These are phyloP conservation scores for Thelaira solivaga DNA, from an alignment of 2,888 invertebrate genomes.

Conservation along the genomic window DNA sequence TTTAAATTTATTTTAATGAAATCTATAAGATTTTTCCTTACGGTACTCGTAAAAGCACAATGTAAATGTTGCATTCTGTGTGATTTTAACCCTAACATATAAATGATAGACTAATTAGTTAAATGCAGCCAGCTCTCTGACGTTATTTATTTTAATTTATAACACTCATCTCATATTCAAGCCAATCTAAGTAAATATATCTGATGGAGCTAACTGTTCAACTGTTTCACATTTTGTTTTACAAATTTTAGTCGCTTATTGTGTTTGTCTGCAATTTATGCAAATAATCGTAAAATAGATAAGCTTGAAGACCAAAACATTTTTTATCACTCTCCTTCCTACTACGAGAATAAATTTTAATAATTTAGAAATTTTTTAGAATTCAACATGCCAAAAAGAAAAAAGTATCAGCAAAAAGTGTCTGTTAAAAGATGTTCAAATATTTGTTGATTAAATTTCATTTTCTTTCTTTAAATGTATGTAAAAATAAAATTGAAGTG, in stretches of 20 bases:
- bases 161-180: too few species aligned
- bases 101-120: too few species aligned
- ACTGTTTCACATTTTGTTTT: neutral
- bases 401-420: slow-evolving; percentile 6
- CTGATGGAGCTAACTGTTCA: slow-evolving; percentile 1
- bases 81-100: too few species aligned
- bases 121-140: too few species aligned
- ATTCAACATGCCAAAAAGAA: neutral
- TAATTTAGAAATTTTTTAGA: slow-evolving; percentile 18
- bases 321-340: neutral
- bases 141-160: too few species aligned
- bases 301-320: slow-evolving; percentile 31
- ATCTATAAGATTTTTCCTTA: too few species aligned
- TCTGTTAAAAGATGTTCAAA: slow-evolving; percentile 23
- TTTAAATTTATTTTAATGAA: too few species aligned
- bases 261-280: slow-evolving; percentile 48
- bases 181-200: too few species aligned
- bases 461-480: neutral
- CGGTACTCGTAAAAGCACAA: too few species aligned
- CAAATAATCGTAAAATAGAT: slow-evolving; percentile 55
- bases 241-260: slow-evolving; percentile 22
- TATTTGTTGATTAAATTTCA: slow-evolving; percentile 39
- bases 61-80: too few species aligned
- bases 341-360: neutral
- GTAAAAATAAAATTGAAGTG: slow-evolving; percentile 30